phyloP scores from a whole-genome alignment of 2,888 invertebrate genomes.

The Drosophila bunnanda region DNA sequence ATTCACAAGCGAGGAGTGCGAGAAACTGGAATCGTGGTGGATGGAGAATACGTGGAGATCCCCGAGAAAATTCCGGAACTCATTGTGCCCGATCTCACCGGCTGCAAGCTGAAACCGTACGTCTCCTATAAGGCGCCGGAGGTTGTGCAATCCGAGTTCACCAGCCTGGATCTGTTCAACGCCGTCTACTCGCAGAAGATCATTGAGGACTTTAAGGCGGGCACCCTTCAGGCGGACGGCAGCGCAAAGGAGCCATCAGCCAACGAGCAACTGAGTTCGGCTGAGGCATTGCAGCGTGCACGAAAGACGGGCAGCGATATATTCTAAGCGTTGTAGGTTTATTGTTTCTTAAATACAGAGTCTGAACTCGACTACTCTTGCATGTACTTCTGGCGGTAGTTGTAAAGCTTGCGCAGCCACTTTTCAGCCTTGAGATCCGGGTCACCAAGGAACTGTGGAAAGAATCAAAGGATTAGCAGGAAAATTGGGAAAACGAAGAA shows the following conservation, averaged over 20 bases:
- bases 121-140: constrained; percentile 94
- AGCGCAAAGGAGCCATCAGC: constrained; percentile 89
- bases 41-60: constrained; percentile 87
- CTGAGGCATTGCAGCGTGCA: constrained; percentile 89
- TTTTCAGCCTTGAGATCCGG: constrained; percentile 89
- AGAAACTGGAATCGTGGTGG: constrained; percentile 86
- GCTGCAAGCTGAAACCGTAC: constrained; percentile 95
- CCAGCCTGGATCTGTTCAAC: constrained; percentile 92
- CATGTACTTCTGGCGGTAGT: constrained; percentile 88
- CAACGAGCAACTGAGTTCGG: constrained; percentile 89
- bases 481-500: neutral
- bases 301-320: constrained; percentile 93
- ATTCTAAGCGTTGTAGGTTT: constrained; percentile 85
- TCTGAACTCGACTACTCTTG: constrained; percentile 81
- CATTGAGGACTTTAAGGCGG: constrained; percentile 89
- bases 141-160: constrained; percentile 92
- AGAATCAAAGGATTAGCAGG: neutral
- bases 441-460: constrained; percentile 88
- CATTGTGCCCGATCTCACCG: constrained; percentile 94
- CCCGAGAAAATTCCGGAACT: constrained; percentile 97
- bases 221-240: constrained; percentile 89
- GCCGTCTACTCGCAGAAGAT: constrained; percentile 93
- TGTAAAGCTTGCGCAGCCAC: constrained; percentile 90
- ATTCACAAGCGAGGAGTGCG: constrained; percentile 90
- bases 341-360: constrained; percentile 54